Evolutionary conservation across 2,113 vertebrate species (phyloP).

Genomic region (Phaetusa simplex): DNA sequence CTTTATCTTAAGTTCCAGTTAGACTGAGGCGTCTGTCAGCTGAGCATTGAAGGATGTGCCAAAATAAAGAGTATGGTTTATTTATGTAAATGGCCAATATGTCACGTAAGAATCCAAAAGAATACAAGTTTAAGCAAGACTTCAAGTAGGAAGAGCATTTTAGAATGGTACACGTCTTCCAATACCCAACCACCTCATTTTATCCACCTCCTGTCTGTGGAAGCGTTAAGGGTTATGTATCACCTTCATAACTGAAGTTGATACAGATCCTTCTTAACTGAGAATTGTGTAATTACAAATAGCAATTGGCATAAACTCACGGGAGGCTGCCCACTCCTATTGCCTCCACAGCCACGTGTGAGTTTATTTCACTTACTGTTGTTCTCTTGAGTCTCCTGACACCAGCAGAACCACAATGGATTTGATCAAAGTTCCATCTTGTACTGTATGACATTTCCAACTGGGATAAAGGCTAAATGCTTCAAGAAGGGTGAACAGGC

Average conservation of each 20-base stretch:
- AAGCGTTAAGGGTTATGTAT: neutral
- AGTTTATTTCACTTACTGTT: neutral
- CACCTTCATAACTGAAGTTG: neutral
- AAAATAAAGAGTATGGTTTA: neutral
- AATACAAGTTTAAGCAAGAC: neutral
- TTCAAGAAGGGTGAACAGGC: neutral
- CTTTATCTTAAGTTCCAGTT: neutral
- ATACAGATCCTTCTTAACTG: neutral
- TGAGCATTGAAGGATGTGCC: neutral
- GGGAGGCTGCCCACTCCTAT: neutral
- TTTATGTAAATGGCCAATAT: neutral
- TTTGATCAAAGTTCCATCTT: neutral
- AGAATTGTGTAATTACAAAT: neutral
- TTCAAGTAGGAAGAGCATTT: neutral
- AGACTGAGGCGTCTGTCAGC: neutral
- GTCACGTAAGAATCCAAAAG: neutral
- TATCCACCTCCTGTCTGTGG: neutral
- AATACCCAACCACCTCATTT: neutral
- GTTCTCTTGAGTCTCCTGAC: fast-evolving
- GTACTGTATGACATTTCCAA: neutral
- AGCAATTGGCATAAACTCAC: neutral
- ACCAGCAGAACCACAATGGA: neutral
- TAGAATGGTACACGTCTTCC: neutral
- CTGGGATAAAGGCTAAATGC: neutral
- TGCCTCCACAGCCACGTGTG: neutral